Conservation (phyloP, 2,797 vertebrate species). For the Rhynchonycteris naso region DNA sequence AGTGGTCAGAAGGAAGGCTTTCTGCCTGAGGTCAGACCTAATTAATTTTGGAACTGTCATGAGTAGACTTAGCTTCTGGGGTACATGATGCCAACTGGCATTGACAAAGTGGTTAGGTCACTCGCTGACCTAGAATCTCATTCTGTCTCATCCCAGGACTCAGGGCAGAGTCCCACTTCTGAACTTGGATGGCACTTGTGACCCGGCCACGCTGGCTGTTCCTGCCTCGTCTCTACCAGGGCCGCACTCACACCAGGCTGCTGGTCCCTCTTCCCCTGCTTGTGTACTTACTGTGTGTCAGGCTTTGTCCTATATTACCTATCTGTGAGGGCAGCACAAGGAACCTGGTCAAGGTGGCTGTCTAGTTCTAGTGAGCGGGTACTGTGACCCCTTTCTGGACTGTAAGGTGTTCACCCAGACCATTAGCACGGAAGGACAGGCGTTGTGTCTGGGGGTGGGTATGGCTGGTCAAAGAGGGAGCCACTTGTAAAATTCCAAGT, state of each 20-base stretch:
- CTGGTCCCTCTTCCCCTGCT: neutral
- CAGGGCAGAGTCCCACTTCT: neutral
- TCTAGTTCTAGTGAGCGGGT: neutral
- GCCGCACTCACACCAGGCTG: rapidly evolving
- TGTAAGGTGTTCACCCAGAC: neutral
- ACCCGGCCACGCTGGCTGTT: neutral
- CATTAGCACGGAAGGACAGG: neutral
- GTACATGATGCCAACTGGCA: neutral
- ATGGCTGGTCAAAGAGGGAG: neutral
- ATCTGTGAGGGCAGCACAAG: neutral
- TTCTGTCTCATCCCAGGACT: neutral
- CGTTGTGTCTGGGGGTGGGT: neutral
- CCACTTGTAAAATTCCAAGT: neutral
- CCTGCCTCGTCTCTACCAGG: neutral
- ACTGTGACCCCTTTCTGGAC: neutral
- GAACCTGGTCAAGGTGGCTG: neutral
- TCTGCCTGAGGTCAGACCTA: neutral
- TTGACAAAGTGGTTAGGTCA: neutral
- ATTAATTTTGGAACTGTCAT: neutral
- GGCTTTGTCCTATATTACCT: neutral
- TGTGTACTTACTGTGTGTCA: too few species aligned
- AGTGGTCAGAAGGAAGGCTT: neutral
- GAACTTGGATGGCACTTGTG: rapidly evolving
- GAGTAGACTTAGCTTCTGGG: neutral
- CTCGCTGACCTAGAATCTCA: neutral